Conservation (phyloP, 2,113 vertebrate genomes). For the Petaurus breviceps region DNA sequence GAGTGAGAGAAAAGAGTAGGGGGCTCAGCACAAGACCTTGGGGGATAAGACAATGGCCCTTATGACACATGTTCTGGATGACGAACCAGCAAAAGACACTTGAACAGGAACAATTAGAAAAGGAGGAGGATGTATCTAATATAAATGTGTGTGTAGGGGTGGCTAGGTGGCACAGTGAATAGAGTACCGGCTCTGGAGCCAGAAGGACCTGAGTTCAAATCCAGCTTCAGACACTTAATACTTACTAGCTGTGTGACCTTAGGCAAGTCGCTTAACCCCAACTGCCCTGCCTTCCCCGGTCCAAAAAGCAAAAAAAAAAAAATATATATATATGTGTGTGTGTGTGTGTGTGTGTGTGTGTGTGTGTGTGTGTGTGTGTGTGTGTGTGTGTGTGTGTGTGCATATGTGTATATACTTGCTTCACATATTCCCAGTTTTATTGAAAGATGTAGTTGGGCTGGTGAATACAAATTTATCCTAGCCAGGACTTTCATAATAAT, state of each 20-base stretch:
- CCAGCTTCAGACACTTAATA: too few species aligned
- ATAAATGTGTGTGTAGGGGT: neutral
- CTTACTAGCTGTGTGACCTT: too few species aligned
- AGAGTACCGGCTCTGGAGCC: too few species aligned
- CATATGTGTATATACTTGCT: neutral
- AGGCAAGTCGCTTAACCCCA: too few species aligned
- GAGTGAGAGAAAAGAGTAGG: neutral
- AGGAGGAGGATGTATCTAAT: neutral
- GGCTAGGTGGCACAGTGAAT: too few species aligned
- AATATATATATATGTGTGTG: too few species aligned
- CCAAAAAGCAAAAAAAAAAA: too few species aligned
- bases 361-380: too few species aligned
- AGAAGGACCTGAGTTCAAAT: too few species aligned
- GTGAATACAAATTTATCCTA: slow-evolving; percentile 1
- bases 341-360: too few species aligned
- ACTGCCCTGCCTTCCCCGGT: too few species aligned
- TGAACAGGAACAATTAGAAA: neutral
- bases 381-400: too few species aligned
- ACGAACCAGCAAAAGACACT: neutral
- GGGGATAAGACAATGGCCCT: neutral
- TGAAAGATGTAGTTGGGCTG: slow-evolving; percentile 38
- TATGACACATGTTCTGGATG: neutral
- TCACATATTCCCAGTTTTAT: slow-evolving; percentile 18
- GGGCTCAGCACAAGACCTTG: neutral
- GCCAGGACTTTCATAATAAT: slow-evolving; percentile 26